Evolutionary conservation across 1,140 invertebrate species (phyloP).

Genomic region (Globodera rostochiensis): DNA sequence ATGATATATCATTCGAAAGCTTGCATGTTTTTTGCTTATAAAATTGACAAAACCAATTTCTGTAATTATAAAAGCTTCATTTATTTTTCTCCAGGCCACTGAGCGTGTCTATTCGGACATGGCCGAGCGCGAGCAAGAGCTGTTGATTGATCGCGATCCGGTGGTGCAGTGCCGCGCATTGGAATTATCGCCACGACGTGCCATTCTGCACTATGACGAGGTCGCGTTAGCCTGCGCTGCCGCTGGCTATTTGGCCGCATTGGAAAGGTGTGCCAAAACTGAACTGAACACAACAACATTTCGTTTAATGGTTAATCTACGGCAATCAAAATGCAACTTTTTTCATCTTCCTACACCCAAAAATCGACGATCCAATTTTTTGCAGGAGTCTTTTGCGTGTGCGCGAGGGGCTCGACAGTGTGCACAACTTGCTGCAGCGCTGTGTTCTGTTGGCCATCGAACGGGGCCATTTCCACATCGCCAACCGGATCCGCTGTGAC

Average conservation of each 20-base stretch:
- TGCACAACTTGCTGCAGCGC: constrained; percentile 8
- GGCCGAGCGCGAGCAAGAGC: constrained; percentile 17
- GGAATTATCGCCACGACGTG: constrained; percentile 26
- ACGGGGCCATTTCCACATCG: constrained; percentile 21
- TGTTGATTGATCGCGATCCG: constrained; percentile 9
- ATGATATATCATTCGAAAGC: too few relatives aligned
- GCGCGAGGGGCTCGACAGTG: constrained; percentile 3
- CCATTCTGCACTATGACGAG: constrained; percentile 29
- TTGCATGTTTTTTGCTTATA: too few relatives aligned
- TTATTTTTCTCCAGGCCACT: constrained; percentile 13
- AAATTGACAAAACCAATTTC: too few relatives aligned
- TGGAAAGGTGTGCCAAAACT: constrained; percentile 9
- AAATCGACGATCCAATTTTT: too few relatives aligned
- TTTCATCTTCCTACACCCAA: too few relatives aligned
- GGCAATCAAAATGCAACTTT: too few relatives aligned
- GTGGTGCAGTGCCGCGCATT: constrained; percentile 28
- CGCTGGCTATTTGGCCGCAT: constrained; percentile 22
- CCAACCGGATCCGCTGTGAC: constrained; percentile 14
- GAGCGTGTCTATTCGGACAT: constrained; percentile 19
- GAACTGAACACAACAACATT: too few relatives aligned
- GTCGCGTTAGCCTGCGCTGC: constrained; percentile 26
- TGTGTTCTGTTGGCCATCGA: constrained; percentile 28
- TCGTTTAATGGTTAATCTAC: too few relatives aligned
- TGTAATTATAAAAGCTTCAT: too few relatives aligned
- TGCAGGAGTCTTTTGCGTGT: constrained; percentile 18